These are phyloP conservation scores for Todiramphus chloris DNA, from an alignment of 2,113 vertebrate genomes.

Conservation along the genomic window DNA sequence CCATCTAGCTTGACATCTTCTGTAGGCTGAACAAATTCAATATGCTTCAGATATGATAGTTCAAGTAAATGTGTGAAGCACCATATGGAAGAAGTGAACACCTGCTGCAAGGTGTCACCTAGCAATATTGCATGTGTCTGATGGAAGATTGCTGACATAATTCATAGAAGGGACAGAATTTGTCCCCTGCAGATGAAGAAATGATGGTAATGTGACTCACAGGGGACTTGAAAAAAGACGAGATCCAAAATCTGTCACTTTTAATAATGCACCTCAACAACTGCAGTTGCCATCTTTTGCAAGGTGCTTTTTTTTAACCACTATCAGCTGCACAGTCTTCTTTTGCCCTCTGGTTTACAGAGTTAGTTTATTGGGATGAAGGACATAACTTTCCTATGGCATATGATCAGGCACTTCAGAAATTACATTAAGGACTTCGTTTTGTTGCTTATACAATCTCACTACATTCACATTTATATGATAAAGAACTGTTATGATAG, in stretches of 20 bases:
- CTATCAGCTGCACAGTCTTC: background rate
- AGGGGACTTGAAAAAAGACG: conserved; percentile 20
- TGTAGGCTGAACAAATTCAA: conserved; percentile 60
- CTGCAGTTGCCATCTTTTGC: background rate
- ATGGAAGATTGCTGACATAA: conserved; percentile 61
- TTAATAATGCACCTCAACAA: background rate
- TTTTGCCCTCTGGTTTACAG: background rate
- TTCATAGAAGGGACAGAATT: conserved; percentile 58
- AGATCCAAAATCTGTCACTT: conserved; percentile 26
- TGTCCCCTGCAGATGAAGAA: conserved; percentile 58
- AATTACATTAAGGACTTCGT: background rate
- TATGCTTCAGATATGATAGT: conserved; percentile 64
- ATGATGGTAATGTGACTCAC: conserved; percentile 27
- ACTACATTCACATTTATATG: background rate
- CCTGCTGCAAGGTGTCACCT: conserved; percentile 68
- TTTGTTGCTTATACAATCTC: background rate
- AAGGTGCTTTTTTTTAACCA: background rate
- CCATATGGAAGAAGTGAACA: conserved; percentile 68
- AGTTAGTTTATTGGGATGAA: background rate
- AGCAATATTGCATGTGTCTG: conserved; percentile 65
- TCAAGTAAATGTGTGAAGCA: conserved; percentile 65
- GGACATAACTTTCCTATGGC: background rate
- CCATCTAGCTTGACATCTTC: conserved; percentile 54
- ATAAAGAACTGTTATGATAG: background rate
- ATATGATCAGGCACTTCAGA: background rate